Conservation (phyloP, 2,797 vertebrate genomes). For the Anolis apletophallus region DNA sequence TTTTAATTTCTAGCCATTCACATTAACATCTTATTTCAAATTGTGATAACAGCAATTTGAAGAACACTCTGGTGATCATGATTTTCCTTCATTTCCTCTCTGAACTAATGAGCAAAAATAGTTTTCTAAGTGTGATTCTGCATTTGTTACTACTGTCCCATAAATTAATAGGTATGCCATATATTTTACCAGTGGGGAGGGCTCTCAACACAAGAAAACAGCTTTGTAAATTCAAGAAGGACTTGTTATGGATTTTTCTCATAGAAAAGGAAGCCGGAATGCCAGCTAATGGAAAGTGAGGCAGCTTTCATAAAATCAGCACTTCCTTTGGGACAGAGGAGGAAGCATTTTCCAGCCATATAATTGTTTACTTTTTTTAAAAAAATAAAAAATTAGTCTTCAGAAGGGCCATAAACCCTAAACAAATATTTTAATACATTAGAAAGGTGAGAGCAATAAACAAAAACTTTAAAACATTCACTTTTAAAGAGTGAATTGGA, state of each 20-base stretch:
- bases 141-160: background rate
- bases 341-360: background rate
- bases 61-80: constrained; percentile 43
- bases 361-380: background rate
- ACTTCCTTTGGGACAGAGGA: background rate
- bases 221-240: background rate
- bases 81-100: constrained; percentile 15
- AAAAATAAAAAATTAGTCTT: background rate
- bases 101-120: constrained; percentile 6
- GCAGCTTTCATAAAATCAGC: background rate
- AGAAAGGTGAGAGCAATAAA: background rate
- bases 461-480: background rate
- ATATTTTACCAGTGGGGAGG: background rate
- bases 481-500: background rate
- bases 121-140: background rate
- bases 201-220: constrained; percentile 16
- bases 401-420: background rate
- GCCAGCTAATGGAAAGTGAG: background rate
- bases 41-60: constrained; percentile 56
- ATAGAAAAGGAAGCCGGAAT: background rate
- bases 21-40: constrained; percentile 75
- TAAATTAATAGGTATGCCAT: constrained; percentile 15
- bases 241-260: background rate
- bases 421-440: background rate
- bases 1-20: constrained; percentile 71